Percentiles rank a stretch among this genome's conserved stretches.
Conservation (phyloP, 2,888 invertebrate genomes). For the Cistogaster globosa region DNA sequence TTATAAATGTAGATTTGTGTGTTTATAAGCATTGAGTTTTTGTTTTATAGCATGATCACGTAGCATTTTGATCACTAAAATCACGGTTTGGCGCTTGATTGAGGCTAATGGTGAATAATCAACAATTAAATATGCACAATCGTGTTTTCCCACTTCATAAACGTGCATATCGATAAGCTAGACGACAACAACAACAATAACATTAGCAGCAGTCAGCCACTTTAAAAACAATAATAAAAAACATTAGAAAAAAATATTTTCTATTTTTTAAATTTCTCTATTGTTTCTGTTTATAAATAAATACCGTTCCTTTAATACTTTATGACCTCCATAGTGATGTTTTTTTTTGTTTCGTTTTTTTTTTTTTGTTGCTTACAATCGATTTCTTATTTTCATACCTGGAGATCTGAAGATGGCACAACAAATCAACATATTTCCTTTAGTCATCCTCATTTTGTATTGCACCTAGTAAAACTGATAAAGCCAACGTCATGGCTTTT, state of each 20-base stretch:
- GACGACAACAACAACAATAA: not conserved
- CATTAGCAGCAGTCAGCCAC: conserved; percentile 11
- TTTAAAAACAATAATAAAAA: conserved; percentile 28
- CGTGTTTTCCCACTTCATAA: conserved; percentile 73
- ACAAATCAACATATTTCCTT: conserved; percentile 41
- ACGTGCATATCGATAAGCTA: conserved; percentile 64
- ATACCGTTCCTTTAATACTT: conserved; percentile 36
- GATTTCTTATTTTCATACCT: conserved; percentile 7
- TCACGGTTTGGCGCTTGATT: conserved; percentile 72
- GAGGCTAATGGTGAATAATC: conserved; percentile 72
- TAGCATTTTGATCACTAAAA: conserved; percentile 68
- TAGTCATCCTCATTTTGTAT: conserved; percentile 36
- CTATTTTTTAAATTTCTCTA: conserved; percentile 28
- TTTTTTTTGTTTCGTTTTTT: conserved; percentile 6
- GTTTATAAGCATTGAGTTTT: not conserved
- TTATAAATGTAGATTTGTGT: not conserved
- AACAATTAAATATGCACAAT: conserved; percentile 73
- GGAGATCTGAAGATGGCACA: conserved; percentile 16
- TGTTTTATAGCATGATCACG: conserved; percentile 67
- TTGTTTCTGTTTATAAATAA: conserved; percentile 10
- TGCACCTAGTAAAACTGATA: conserved; percentile 23
- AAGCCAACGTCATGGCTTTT: not conserved
- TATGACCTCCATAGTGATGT: conserved; percentile 46
- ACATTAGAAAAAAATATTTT: conserved; percentile 19
- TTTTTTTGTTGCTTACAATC: not conserved